Conservation (phyloP, 2,888 invertebrate genomes). For the Boloria selene region DNA sequence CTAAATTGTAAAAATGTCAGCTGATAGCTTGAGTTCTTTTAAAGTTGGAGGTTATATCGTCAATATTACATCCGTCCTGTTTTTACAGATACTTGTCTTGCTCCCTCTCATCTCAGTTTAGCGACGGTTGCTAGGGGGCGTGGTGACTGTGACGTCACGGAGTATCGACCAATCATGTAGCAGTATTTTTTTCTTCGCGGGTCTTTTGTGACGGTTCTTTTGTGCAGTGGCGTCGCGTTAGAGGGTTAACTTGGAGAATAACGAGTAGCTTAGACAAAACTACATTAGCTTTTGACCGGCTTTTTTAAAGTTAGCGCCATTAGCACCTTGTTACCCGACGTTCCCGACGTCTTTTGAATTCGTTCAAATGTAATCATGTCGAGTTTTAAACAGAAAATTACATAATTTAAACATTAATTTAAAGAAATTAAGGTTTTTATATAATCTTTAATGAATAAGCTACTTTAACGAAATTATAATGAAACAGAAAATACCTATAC, state of each 20-base stretch:
- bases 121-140: conserved; percentile 81
- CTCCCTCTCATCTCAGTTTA: conserved; percentile 76
- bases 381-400: neutral
- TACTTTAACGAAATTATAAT: too few relatives aligned
- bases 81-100: conserved; percentile 61
- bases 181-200: conserved; percentile 60
- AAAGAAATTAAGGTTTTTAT: too few relatives aligned
- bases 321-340: conserved; percentile 37
- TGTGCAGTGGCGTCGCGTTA: conserved; percentile 33
- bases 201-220: conserved; percentile 38
- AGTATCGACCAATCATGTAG: conserved; percentile 63
- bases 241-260: conserved; percentile 42
- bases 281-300: conserved; percentile 43
- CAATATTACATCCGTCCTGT: conserved; percentile 67
- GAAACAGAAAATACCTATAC: too few relatives aligned
- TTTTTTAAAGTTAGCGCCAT: conserved; percentile 41
- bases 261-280: conserved; percentile 42
- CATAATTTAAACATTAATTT: neutral
- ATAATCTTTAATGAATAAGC: too few relatives aligned
- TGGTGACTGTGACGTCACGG: conserved; percentile 71
- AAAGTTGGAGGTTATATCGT: conserved; percentile 43
- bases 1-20: conserved; percentile 33
- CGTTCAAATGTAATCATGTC: conserved; percentile 14
- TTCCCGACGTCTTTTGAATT: conserved; percentile 23
- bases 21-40: conserved; percentile 43